Evolutionary conservation across 1,140 invertebrate species (phyloP), one percentile per base, ranked within the genome.

Genomic region (Bombus sibiricus): DNA sequence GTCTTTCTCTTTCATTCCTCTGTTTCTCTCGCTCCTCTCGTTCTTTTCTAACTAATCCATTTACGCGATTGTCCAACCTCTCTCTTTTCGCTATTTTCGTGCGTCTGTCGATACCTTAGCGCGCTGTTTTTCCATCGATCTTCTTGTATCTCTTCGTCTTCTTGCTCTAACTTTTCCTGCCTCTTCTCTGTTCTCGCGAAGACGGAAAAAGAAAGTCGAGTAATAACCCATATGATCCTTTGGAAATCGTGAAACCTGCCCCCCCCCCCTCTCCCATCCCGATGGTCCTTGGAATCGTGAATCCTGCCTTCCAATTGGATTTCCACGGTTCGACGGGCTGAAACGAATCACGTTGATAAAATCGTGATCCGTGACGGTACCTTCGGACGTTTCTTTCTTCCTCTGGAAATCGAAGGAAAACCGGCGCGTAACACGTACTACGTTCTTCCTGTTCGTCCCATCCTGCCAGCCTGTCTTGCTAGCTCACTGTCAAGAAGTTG

Each of bases 401-500:
- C 34, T 37, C 68, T 57, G 28, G 43, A 12, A 78, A 74, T 66
- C 78, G 78, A 85, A 15, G 43, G 25, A 64, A 73, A 81, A 66
- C 28, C 53, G 69, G 57, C 69, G 53, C 12, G 32, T 37, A 41
- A 66, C 37, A 71, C 28, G 8, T 43, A 85, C 34, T 39, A 28
- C 39, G 53, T 34, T 13, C 34, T 15, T 81, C 78, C 84, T 72
- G 57, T 85, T 81, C 34, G 53, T 90, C 88, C 93, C 88, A 90
- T 92, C 93, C 92, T 91, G 92, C 92, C 92, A 92, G 92, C 92
- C 92, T 93, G 93, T 94, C 93, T 95, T 95, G 93, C 93, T 94
- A 94, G 94, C 93, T 95, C 94, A 97, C 97, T 97, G 96, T 97
- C 97, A 97, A 97, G 97, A 97, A 98, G 97, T 98, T 98, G 97